These are phyloP conservation scores for Petaurus breviceps DNA, from an alignment of 2,113 vertebrate genomes.

Conservation along the genomic window DNA sequence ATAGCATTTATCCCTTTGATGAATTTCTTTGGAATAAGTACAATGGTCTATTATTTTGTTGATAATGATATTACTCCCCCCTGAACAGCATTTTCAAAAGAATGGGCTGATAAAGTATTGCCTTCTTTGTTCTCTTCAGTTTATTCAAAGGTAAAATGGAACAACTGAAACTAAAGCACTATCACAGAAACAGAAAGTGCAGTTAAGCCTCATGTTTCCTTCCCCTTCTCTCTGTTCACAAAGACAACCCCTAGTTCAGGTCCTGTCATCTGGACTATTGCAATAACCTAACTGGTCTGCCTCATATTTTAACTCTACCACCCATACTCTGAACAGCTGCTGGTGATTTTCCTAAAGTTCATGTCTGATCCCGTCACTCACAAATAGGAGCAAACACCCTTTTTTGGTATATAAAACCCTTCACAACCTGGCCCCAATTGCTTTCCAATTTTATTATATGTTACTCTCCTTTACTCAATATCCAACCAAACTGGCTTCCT, in stretches of 20 bases:
- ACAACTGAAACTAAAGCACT: not conserved
- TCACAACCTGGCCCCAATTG: not conserved
- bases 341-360: not conserved
- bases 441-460: not conserved
- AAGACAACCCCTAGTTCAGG: not conserved
- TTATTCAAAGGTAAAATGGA: constrained; percentile 37
- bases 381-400: not conserved
- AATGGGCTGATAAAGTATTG: not conserved
- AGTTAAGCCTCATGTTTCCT: constrained; percentile 26
- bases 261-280: not conserved
- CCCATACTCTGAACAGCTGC: not conserved
- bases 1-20: constrained; percentile 14
- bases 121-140: not conserved
- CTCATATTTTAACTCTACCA: not conserved
- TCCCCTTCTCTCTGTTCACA: not conserved
- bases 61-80: not conserved
- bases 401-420: not conserved
- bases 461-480: not conserved
- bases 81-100: not conserved
- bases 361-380: not conserved
- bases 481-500: not conserved
- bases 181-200: constrained; percentile 17
- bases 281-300: not conserved
- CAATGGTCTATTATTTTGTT: not conserved
- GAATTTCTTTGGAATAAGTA: constrained; percentile 20